Percentiles rank a stretch among this genome's conserved stretches.
Conservation (phyloP, 1,140 invertebrate genomes). For the Galendromus occidentalis region DNA sequence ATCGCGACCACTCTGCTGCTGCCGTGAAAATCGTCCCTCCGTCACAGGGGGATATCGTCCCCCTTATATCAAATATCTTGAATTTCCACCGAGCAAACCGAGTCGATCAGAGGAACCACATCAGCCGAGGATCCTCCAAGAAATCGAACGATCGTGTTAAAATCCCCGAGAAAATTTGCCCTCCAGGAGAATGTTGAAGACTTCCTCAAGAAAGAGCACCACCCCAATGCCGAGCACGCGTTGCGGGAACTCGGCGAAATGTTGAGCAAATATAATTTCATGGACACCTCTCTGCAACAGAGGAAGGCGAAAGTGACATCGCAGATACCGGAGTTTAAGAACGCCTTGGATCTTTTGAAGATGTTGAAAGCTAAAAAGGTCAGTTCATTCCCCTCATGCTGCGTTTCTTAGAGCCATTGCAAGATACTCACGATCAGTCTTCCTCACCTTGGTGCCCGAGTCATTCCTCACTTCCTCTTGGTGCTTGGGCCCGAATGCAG, state of each 20-base stretch:
- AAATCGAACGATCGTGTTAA: neutral
- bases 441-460: no score
- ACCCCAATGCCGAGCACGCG: slow-evolving; percentile 55
- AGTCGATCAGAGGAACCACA: neutral
- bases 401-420: no score
- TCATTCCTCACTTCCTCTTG: no score
- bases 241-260: slow-evolving; percentile 67
- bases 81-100: neutral
- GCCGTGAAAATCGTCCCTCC: no score
- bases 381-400: slow-evolving; percentile 20
- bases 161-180: slow-evolving; percentile 14
- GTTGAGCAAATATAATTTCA: slow-evolving; percentile 88
- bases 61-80: neutral
- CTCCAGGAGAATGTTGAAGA: slow-evolving; percentile 82
- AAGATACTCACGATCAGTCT: no score
- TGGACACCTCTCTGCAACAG: slow-evolving; percentile 69
- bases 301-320: slow-evolving; percentile 56
- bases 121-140: neutral
- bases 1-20: no score
- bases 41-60: neutral
- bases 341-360: slow-evolving; percentile 75
- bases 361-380: slow-evolving; percentile 61
- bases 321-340: slow-evolving; percentile 80
- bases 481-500: no score
- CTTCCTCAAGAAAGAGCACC: slow-evolving; percentile 68